A percentile compares a stretch with the other conserved stretches of the same genome.
These are phyloP conservation scores for Stenopsyche tienmushanensis DNA, from an alignment of 1,140 invertebrate species.

Conservation along the genomic window DNA sequence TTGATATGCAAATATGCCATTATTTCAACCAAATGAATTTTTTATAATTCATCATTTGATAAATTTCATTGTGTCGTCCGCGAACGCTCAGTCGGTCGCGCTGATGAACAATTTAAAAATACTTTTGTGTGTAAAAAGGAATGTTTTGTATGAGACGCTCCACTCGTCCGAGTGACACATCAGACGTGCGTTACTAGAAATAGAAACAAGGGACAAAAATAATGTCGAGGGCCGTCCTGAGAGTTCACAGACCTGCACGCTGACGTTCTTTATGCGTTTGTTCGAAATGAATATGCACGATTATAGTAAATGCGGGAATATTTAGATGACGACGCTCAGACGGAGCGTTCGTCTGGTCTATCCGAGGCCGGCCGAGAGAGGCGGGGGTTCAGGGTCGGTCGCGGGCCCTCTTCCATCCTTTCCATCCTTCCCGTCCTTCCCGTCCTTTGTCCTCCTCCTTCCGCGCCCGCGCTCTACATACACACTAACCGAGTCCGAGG, in stretches of 20 bases:
- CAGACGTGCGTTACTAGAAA: background rate
- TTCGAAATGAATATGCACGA: background rate
- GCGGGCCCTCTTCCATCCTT: constrained; percentile 4
- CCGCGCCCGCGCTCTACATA: constrained; percentile 20
- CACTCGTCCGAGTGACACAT: too few relatives aligned
- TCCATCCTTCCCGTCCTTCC: background rate
- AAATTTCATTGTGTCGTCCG: too few relatives aligned
- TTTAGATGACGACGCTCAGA: background rate
- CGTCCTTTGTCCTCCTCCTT: constrained; percentile 6
- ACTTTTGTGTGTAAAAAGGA: too few relatives aligned
- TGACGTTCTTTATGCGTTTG: background rate
- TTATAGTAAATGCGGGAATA: background rate
- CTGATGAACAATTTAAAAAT: too few relatives aligned
- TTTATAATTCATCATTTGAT: too few relatives aligned
- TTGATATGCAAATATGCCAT: too few relatives aligned
- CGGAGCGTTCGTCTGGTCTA: background rate
- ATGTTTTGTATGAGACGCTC: too few relatives aligned
- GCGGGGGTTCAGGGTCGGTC: constrained; percentile 38
- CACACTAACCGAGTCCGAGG: constrained; percentile 31
- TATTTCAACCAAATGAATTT: too few relatives aligned
- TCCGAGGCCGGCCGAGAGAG: background rate
- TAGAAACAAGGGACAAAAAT: constrained; percentile 13
- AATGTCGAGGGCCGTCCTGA: constrained; percentile 4
- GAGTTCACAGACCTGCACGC: background rate
- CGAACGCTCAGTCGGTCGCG: too few relatives aligned